These are phyloP conservation scores for Coptotermes formosanus DNA, from an alignment of 1,140 invertebrate species.

Conservation along the genomic window DNA sequence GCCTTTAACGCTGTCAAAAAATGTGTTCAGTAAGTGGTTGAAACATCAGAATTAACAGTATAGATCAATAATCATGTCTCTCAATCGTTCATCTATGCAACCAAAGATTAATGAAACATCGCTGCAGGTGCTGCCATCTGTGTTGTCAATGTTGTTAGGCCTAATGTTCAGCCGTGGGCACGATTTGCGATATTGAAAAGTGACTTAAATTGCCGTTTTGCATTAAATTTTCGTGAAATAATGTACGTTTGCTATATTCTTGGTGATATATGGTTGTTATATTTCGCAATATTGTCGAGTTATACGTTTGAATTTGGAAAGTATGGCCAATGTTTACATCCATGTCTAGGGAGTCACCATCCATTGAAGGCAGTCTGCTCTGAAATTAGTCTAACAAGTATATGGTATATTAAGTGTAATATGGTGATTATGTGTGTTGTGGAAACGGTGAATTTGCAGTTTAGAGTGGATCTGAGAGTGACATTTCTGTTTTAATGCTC, in stretches of 20 bases:
- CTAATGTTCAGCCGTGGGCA: conserved; percentile 53
- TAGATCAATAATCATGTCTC: conserved; percentile 6
- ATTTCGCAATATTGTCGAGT: conserved; percentile 32
- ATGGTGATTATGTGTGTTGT: conserved; percentile 5
- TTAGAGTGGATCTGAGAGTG: background rate
- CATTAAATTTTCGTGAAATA: background rate
- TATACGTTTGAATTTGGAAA: conserved; percentile 25
- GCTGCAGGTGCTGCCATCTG: conserved; percentile 57
- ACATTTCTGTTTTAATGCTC: background rate
- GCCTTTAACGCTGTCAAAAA: background rate
- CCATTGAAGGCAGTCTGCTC: conserved; percentile 39
- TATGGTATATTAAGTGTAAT: conserved; percentile 13
- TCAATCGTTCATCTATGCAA: conserved; percentile 24
- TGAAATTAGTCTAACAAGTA: conserved; percentile 23
- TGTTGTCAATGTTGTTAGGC: conserved; percentile 68
- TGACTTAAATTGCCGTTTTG: conserved; percentile 24
- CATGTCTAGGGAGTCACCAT: conserved; percentile 40
- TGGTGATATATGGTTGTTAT: background rate
- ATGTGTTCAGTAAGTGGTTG: background rate
- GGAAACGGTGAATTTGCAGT: background rate
- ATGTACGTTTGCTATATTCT: background rate
- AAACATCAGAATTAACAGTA: conserved; percentile 5
- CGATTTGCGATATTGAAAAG: conserved; percentile 24
- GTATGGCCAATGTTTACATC: conserved; percentile 51
- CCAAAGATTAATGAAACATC: conserved; percentile 35